A percentile compares a stretch with the other conserved stretches of the same genome.
These are phyloP conservation scores for Pelochelys cantorii DNA, from an alignment of 2,797 vertebrate species.

Conservation along the genomic window DNA sequence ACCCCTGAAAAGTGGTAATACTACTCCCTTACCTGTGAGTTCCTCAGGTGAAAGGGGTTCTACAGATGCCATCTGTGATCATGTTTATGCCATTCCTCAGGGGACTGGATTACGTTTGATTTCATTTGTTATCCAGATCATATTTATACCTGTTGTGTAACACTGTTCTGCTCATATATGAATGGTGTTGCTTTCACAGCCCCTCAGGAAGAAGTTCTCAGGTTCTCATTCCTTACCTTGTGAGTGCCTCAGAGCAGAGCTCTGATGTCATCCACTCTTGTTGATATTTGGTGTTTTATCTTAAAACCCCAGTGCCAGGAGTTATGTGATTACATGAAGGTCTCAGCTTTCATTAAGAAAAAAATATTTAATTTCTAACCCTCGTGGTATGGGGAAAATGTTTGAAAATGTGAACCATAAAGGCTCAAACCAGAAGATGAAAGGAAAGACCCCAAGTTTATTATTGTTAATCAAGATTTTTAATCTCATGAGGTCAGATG, in stretches of 20 bases:
- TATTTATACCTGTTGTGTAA: not conserved
- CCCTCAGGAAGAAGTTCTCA: not conserved
- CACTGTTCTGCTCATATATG: not conserved
- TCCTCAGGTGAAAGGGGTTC: not conserved
- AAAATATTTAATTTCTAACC: not conserved
- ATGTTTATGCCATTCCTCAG: not conserved
- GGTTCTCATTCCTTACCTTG: not conserved
- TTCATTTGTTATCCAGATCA: conserved; percentile 12
- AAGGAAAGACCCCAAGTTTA: not conserved
- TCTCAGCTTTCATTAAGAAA: not conserved
- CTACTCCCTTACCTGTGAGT: not conserved
- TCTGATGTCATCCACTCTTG: not conserved
- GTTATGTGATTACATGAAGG: not conserved
- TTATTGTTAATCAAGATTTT: not conserved
- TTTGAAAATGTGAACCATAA: not conserved
- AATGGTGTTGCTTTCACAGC: not conserved
- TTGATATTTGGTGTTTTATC: not conserved
- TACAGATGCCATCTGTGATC: not conserved
- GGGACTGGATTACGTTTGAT: conserved; percentile 3
- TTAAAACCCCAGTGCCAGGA: not conserved
- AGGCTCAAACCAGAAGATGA: not conserved
- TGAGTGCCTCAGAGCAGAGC: not conserved
- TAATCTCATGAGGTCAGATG: not conserved
- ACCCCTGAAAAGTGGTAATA: not conserved
- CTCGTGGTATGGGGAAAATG: not conserved